Base-by-base conservation (phyloP, 2,888 invertebrate genomes). In the Zaprionus obscuricornis region DNA sequence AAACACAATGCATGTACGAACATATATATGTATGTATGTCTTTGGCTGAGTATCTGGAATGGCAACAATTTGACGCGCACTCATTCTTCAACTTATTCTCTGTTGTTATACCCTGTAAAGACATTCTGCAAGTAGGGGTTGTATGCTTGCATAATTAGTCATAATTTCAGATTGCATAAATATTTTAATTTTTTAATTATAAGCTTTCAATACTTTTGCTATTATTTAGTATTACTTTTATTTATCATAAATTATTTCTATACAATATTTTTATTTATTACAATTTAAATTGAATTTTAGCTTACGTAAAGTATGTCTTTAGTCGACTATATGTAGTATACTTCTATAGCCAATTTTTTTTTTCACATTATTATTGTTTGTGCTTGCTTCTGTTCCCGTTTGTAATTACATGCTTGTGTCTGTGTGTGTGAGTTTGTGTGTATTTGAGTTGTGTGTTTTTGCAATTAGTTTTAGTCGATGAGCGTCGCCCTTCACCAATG, bases 391-490 rank as follows among this genome's bases (percentile, higher is more conserved):
- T 20, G 13, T 47, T 18, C 11, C 8, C 20, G 5, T 22, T 47
- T 11, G 31, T 10, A 10, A 17, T 20, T 16, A 17, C 5, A 8
- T 8, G 40, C 33, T 45, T 17, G 11, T n/a, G 37, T 37, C 22
- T 17, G 7, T 40, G 42, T 27, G 18, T 11, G 16, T 13, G 24
- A 39, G 27, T 18, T 54, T 54, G 39, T 58, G 33, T 46, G 42
- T 57, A 54, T 58, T 66, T 59, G 74, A n/a, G n/a, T n/a, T n/a
- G n/a, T n/a, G n/a, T n/a, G n/a, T n/a, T 59, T 78, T 70, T 70
- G 46, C 62, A 79, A 77, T 85, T 75, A 75, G 75, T 77, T 82
- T 66, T 69, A 69, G 73, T 75, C 73, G 77, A 68, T 66, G 70
- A 57, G 71, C 58, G 59, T 36, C 39, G 58, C 47, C 46, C 58